Evolutionary conservation across 2,797 vertebrate genomes (phyloP).

Genomic region (Melanotaenia trifasciata): DNA sequence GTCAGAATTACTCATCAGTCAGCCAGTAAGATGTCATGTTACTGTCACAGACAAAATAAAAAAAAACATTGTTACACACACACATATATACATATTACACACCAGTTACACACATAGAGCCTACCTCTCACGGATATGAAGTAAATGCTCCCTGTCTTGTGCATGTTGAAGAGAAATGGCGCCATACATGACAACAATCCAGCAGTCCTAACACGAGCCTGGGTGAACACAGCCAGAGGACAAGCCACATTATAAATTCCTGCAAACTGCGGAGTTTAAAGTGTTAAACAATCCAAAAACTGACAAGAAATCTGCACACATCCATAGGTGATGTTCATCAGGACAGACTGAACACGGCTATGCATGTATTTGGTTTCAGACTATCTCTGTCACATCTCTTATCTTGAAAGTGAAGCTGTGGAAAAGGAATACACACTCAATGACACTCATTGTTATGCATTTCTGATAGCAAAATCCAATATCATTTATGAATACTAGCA

Average conservation of each 20-base stretch:
- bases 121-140: constrained; percentile 90
- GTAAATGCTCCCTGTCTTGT: constrained; percentile 81
- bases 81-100: not conserved
- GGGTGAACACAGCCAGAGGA: constrained; percentile 14
- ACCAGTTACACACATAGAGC: constrained; percentile 25
- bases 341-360: constrained; percentile 1
- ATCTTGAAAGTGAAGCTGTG: constrained; percentile 59
- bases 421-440: constrained; percentile 21
- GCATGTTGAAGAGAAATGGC: constrained; percentile 75
- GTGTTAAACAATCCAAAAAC: not conserved
- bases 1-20: constrained; percentile 40
- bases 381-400: constrained; percentile 34
- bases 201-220: constrained; percentile 42
- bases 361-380: constrained; percentile 22
- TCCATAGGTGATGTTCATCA: not conserved
- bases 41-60: constrained; percentile 21
- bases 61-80: not conserved
- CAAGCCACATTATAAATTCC: constrained; percentile 39
- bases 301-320: not conserved
- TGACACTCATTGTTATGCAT: constrained; percentile 13
- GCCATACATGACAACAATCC: constrained; percentile 84
- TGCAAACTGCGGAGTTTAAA: not conserved
- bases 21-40: constrained; percentile 47
- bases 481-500: constrained; percentile 9
- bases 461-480: constrained; percentile 1